phyloP scores from a whole-genome alignment of 2,797 vertebrate species.

The Phalanger gymnotis region DNA sequence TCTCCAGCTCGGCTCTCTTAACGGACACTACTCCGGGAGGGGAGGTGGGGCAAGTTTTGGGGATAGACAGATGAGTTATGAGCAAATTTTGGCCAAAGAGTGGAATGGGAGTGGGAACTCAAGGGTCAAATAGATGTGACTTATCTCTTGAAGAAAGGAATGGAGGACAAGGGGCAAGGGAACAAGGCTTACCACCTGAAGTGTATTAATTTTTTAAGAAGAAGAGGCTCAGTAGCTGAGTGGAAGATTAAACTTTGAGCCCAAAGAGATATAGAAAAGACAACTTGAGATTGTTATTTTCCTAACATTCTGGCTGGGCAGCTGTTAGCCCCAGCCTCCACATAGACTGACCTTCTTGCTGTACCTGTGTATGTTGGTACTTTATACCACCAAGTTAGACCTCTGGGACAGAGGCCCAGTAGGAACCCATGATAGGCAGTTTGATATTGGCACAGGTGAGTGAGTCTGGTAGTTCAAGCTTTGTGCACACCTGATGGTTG shows the following conservation, averaged over 20 bases:
- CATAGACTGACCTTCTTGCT: not conserved
- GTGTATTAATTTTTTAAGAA: slow-evolving; percentile 77
- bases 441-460: no score
- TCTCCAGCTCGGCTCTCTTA: not conserved
- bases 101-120: not conserved
- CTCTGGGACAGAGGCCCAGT: fast-evolving
- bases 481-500: no score
- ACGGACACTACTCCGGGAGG: slow-evolving; percentile 23
- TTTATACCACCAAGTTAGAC: not conserved
- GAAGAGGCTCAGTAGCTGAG: slow-evolving; percentile 56
- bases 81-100: not conserved
- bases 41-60: slow-evolving; percentile 20
- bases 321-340: not conserved
- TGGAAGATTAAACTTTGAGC: not conserved
- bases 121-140: not conserved
- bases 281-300: not conserved
- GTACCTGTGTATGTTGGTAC: not conserved
- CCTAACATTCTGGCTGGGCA: not conserved
- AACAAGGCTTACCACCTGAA: slow-evolving; percentile 53
- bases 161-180: not conserved
- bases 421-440: not conserved
- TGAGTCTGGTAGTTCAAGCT: no score
- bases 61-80: not conserved
- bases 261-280: not conserved
- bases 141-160: slow-evolving; percentile 36